Evolutionary conservation across 2,888 invertebrate species (phyloP).

Genomic region (Lithodes maja): DNA sequence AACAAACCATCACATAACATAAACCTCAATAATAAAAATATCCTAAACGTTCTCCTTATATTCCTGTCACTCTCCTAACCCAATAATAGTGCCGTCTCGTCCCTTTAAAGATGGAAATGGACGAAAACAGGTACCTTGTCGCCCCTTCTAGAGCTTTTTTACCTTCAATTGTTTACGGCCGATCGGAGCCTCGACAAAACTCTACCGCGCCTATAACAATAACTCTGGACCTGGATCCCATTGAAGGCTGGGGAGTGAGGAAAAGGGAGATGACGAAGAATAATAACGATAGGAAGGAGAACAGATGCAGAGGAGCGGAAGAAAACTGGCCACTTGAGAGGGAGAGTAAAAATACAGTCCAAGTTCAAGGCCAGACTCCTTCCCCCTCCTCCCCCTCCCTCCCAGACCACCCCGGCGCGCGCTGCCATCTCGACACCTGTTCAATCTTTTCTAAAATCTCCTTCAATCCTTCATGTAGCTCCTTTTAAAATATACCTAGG

Average conservation of each 20-base stretch:
- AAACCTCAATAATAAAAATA: neutral
- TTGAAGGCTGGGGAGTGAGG: neutral
- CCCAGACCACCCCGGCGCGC: neutral
- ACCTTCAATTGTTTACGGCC: neutral
- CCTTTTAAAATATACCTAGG: neutral
- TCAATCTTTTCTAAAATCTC: neutral
- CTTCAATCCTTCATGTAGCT: neutral
- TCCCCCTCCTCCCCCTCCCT: neutral
- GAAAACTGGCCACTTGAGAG: constrained; percentile 53
- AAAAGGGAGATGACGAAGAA: neutral
- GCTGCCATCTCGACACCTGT: neutral
- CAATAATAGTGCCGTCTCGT: constrained; percentile 17
- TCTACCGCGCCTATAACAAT: no score
- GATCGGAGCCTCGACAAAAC: neutral
- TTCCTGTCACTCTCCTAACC: constrained; percentile 23
- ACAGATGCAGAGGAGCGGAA: constrained; percentile 49
- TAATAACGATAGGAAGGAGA: constrained; percentile 21
- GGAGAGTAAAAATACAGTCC: constrained; percentile 63
- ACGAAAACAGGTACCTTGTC: constrained; percentile 20
- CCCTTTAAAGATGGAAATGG: constrained; percentile 28
- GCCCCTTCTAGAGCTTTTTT: neutral
- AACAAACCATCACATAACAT: no score
- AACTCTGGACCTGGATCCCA: no score
- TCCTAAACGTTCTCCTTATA: neutral
- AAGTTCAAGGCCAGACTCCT: constrained; percentile 60